Base-by-base conservation (phyloP, 2,797 vertebrate species). In the Momotus momota region DNA sequence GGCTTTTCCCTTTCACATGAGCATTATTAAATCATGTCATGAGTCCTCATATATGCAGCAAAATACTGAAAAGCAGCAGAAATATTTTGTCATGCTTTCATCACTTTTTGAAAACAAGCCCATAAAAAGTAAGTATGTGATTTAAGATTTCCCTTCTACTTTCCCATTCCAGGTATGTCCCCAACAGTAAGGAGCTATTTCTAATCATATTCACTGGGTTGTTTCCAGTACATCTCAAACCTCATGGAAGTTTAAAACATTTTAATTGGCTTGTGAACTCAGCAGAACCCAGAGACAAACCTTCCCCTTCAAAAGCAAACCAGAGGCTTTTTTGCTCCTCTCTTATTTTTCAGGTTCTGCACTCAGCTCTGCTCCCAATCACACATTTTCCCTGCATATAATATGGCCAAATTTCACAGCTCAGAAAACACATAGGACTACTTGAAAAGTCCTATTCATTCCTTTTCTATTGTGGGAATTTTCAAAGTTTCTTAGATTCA, bases 61-160 rank as follows among this genome's bases (percentile, higher is more conserved):
- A 96, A 97, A 97, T 89, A 96, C 92, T 94, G 96, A 96, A 94
- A 97, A 98, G 97, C 96, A 97, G 96, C 96, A 97, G 81, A 89
- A 96, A 97, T 94, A 95, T 91, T 93, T 90, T 97, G 93, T 95
- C 95, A 97, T 96, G 96, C 96, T 97, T 94, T 95, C 94, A 91
- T 97, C 74, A 80, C 88, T 96, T 97, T 95, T 85, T 7, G 60
- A 96, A 96, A 96, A 92, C 38, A 92, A 94, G 84, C 81, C 91
- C 83, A 95, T 80, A 92, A 93, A 94, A 96, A 93, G 72, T 93
- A 97, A 97, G 96, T 92, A 96, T 2, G 60, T 26, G 65, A 96
- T 94, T 90, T 90, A 93, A 92, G 82, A 83, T 79, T 93, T 97
- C 80, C 88, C 40, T 94, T 55, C 52, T 61, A 64, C 91, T 95